phyloP scores from a whole-genome alignment of 2,113 vertebrate species.

The Lucifuga dentata region DNA sequence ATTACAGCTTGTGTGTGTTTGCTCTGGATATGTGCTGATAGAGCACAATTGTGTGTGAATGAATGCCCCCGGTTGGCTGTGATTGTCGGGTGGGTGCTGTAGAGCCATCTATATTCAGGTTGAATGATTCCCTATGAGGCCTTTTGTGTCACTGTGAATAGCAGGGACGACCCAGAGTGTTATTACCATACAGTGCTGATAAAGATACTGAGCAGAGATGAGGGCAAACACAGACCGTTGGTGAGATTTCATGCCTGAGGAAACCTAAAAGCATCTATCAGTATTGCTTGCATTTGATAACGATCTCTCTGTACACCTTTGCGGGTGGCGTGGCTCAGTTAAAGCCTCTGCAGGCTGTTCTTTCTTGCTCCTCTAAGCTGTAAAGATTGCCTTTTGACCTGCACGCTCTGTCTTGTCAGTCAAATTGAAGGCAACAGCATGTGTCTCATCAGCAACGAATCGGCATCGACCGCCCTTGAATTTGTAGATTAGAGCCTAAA shows the following conservation, averaged over 20 bases:
- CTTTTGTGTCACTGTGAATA: constrained; percentile 67
- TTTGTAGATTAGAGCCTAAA: constrained; percentile 70
- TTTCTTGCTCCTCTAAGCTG: constrained; percentile 15
- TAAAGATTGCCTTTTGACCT: constrained; percentile 41
- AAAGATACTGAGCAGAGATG: constrained; percentile 12
- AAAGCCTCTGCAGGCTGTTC: background rate
- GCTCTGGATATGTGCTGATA: constrained; percentile 41
- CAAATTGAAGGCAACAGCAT: constrained; percentile 36
- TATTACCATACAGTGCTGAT: constrained; percentile 40
- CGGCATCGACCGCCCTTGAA: constrained; percentile 39
- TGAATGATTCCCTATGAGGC: constrained; percentile 57
- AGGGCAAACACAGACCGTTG: background rate
- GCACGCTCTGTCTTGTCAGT: constrained; percentile 34
- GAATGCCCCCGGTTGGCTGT: constrained; percentile 42
- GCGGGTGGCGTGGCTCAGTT: constrained; percentile 20
- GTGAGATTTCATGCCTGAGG: background rate
- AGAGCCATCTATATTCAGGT: constrained; percentile 29
- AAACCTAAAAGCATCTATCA: constrained; percentile 7
- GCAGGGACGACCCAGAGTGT: constrained; percentile 35
- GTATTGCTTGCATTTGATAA: constrained; percentile 41
- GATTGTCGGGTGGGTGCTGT: constrained; percentile 51
- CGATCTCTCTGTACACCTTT: constrained; percentile 32
- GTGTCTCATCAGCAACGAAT: constrained; percentile 41
- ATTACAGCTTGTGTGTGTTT: constrained; percentile 47
- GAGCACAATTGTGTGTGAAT: constrained; percentile 61